Base-by-base conservation (phyloP, 53 echinoderm and acorn worm species). In the Holothuria scabra region DNA sequence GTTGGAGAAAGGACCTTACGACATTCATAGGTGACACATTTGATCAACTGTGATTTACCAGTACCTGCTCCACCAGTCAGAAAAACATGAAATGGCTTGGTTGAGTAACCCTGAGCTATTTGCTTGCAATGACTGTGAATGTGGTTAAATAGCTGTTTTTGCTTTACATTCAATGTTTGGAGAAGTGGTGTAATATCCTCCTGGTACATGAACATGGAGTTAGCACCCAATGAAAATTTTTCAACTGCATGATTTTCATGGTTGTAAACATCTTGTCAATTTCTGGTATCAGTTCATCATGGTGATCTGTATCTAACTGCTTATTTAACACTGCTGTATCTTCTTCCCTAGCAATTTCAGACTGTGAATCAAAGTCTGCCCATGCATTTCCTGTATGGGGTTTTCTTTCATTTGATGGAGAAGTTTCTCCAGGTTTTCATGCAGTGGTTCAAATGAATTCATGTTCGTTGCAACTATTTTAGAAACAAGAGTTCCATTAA, bases 61-160 rank as follows among this genome's bases (percentile, higher is more conserved):
- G 79, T 85, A 32, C 80, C 85, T 52, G 85, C 89, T 66, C 89
- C 85, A 28, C 89, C 85, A 8, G 85, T 89, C 26, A 79, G 49
- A 66, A 89, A 89, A 0, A 85, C 37, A 26, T 85, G 84, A 34
- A 72, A 84, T 70, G 88, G 88, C 24, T 38, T 59, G n/a, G 28
- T 2, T 56, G 59, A n/a, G 20, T 71, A 4, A 26, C 35, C 79
- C 25, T 38, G 66, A 18, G 34, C 85, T 80, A 79, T 85, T 37
- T 85, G 21, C 18, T 84, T 46, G 60, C 83, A 83, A 75, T 75
- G 84, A 62, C 48, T 26, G 38, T 19, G 44, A 41, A 83, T 20
- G 83, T 82, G 82, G 22, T 65, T 52, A 34, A 85, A 85, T 9
- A 85, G 23, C 48, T 85, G 60, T 57, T 76, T 74, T 41, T 85